These are phyloP conservation scores for Solea senegalensis DNA, from an alignment of 2,113 vertebrate genomes.

Conservation along the genomic window DNA sequence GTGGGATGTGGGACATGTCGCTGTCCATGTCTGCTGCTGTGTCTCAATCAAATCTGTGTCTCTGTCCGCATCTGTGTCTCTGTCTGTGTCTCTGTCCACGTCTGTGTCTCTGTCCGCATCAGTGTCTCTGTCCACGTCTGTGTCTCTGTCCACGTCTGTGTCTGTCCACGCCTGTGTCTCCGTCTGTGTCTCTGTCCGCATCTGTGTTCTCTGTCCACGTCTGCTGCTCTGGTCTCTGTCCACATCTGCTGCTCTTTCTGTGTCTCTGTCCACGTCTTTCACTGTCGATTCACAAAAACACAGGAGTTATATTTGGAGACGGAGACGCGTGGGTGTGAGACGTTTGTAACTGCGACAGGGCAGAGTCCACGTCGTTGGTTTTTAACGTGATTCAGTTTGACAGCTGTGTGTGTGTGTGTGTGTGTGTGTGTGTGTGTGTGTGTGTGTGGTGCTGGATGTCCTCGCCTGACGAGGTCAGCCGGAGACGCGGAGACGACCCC, in stretches of 20 bases:
- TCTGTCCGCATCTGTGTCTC: too few relatives aligned
- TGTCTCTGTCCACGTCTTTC: slow-evolving; percentile 38
- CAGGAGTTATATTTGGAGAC: slow-evolving; percentile 65
- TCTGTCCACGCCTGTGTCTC: too few relatives aligned
- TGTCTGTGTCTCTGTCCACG: too few relatives aligned
- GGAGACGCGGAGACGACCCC: slow-evolving; percentile 36
- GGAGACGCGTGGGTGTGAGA: slow-evolving; percentile 47
- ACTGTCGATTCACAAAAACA: slow-evolving; percentile 55
- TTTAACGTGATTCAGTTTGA: slow-evolving; percentile 58
- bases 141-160: too few relatives aligned
- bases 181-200: too few relatives aligned
- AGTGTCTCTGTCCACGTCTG: too few relatives aligned
- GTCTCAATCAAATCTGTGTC: too few relatives aligned
- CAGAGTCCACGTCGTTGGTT: slow-evolving; percentile 15
- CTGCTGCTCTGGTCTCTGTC: neutral
- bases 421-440: slow-evolving; percentile 17
- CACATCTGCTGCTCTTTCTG: slow-evolving; percentile 5
- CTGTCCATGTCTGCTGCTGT: too few relatives aligned
- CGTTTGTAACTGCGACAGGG: slow-evolving; percentile 54
- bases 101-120: too few relatives aligned
- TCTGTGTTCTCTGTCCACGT: slow-evolving; percentile 23
- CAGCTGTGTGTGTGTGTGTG: slow-evolving; percentile 49
- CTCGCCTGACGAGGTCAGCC: slow-evolving; percentile 54
- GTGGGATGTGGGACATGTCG: too few relatives aligned
- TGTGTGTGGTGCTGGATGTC: slow-evolving; percentile 29